Evolutionary conservation across 2,797 vertebrate species (phyloP).

Genomic region (Pagetopsis macropterus): DNA sequence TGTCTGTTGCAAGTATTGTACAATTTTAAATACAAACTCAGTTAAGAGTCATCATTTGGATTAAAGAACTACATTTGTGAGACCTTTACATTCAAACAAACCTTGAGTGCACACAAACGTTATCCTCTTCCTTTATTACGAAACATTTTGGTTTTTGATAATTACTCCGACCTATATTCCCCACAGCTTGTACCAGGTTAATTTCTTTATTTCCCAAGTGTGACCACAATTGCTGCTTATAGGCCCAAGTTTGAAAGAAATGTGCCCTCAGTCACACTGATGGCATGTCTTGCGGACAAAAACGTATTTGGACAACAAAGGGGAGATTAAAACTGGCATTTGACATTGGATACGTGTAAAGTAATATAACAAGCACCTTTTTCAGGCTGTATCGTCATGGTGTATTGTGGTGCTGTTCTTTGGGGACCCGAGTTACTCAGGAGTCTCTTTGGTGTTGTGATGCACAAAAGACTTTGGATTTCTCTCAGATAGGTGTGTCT

Average conservation of each 20-base stretch:
- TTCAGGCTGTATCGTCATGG: conserved; percentile 50
- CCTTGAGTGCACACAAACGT: not conserved
- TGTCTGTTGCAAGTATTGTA: not conserved
- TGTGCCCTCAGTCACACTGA: conserved; percentile 41
- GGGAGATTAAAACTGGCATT: conserved; percentile 73
- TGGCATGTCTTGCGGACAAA: conserved; percentile 62
- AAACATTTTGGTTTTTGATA: conserved; percentile 9
- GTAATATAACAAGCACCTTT: conserved; percentile 65
- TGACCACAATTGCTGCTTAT: conserved; percentile 8
- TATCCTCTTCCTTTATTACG: not conserved
- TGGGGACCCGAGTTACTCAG: conserved; percentile 43
- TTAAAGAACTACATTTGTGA: not conserved
- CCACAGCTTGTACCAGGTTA: not conserved
- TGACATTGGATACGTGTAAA: conserved; percentile 68
- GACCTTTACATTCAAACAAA: conserved; percentile 2
- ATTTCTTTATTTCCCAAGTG: conserved; percentile 17
- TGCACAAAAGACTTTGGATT: conserved; percentile 66
- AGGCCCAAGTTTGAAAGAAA: conserved; percentile 33
- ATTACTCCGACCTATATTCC: conserved; percentile 42
- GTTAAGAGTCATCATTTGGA: not conserved
- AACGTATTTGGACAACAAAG: conserved; percentile 61
- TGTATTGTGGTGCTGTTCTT: conserved; percentile 62
- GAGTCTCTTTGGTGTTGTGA: conserved; percentile 57
- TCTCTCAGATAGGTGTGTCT: conserved; percentile 74
- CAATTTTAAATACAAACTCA: too few species aligned